Base-by-base conservation (phyloP, 2,797 vertebrate genomes). In the Melanotaenia maccullochi region DNA sequence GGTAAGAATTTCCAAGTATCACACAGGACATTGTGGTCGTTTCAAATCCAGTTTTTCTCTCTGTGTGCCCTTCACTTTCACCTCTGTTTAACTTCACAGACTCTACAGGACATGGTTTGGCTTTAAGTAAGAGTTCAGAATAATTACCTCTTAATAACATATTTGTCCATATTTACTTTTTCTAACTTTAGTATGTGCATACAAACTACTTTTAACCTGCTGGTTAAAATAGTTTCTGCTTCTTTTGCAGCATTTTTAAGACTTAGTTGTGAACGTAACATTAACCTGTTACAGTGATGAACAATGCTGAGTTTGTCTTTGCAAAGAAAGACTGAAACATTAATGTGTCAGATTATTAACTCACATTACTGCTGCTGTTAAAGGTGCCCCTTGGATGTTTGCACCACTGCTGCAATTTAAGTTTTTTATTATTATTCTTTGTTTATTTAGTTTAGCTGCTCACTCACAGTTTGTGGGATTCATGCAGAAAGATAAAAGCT, bases 81-180 rank as follows among this genome's bases (percentile, higher is more conserved):
- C 75, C 60, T 83, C 71, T 81, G 75, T 83, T 85, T 60, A 75
- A 76, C 78, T 86, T 92, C 90, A 71, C 95, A 96, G 96, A 92
- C 84, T 90, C 76, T 92, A 92, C 93, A 92, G 85, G 92, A 94
- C 94, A 81, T 95, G 96, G 91, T 95, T 96, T 93, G 93, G 89
- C 91, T 94, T 96, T 94, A 93, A 93, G 96, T 96, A 96, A 96
- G 95, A 82, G 52, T 68, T 79, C 3, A 64, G 58, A 78, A 62
- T 44, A 32, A 60, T 73, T 60, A 58, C 35, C 32, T 1, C 51
- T 68, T 2, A 9, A 9, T 36, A 68, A 55, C 63, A 42, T 54
- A 24, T 64, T 55, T 59, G 64, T 32, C 22, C 40, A 47, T 66
- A 61, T 30, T 73, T 55, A 74, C 65, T 71, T 25, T 7, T 38